Percentiles rank a stretch among this genome's conserved stretches.
Conservation (phyloP, 1,140 invertebrate genomes). For the Drosophila jambulina region DNA sequence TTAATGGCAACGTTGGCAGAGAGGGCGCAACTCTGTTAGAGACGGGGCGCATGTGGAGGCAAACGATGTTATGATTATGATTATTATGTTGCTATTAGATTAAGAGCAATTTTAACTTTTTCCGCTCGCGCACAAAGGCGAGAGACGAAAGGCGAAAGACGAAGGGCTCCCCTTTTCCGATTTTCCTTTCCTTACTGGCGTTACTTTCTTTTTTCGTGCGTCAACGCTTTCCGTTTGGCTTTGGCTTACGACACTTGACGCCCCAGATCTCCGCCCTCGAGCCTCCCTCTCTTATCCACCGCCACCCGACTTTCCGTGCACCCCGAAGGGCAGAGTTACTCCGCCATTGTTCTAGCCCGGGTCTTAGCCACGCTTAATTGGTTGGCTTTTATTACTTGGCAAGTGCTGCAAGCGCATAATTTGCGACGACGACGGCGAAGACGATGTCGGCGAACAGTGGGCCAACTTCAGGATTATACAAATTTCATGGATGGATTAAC, state of each 20-base stretch:
- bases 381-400: conserved; percentile 80
- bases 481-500: conserved; percentile 47
- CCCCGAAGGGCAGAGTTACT: conserved; percentile 29
- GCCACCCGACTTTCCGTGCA: conserved; percentile 2
- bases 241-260: conserved; percentile 79
- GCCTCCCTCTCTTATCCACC: neutral
- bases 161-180: conserved; percentile 1
- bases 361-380: conserved; percentile 80
- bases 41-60: conserved; percentile 56
- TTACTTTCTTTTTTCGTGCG: conserved; percentile 54
- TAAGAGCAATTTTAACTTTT: conserved; percentile 83
- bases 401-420: conserved; percentile 72
- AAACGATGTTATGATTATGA: conserved; percentile 84
- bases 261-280: conserved; percentile 33
- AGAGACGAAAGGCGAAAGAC: neutral
- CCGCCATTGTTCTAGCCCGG: conserved; percentile 65
- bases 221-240: conserved; percentile 70
- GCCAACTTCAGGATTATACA: conserved; percentile 31
- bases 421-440: conserved; percentile 37
- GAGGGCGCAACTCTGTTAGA: conserved; percentile 1
- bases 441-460: conserved; percentile 46
- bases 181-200: conserved; percentile 32
- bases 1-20: conserved; percentile 65
- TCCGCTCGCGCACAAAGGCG: conserved; percentile 43
- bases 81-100: conserved; percentile 85